phyloP scores from a whole-genome alignment of 2,797 vertebrate species.

The Rhadinocentrus ornatus region DNA sequence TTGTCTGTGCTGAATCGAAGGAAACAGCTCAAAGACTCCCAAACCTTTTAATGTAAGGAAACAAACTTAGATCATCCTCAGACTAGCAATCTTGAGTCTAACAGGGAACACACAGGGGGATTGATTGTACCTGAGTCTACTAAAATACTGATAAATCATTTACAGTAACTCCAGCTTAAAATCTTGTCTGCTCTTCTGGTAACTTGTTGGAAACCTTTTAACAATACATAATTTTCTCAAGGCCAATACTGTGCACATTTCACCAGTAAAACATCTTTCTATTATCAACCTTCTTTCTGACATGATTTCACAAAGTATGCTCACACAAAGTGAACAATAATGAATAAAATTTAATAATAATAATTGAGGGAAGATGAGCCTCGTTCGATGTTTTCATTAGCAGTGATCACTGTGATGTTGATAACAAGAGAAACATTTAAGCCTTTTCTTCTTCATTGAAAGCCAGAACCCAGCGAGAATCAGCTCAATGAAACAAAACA shows the following conservation, averaged over 20 bases:
- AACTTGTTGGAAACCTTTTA: not conserved
- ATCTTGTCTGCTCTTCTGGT: not conserved
- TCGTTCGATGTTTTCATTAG: not conserved
- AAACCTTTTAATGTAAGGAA: not conserved
- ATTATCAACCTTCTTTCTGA: no score
- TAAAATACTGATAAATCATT: conserved; percentile 14
- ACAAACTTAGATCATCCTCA: conserved; percentile 2
- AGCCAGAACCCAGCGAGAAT: conserved; percentile 16
- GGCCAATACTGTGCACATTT: no score
- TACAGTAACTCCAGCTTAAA: not conserved
- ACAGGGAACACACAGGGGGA: not conserved
- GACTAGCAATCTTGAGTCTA: not conserved
- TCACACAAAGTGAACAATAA: no score
- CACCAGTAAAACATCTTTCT: no score
- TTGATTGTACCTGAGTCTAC: not conserved
- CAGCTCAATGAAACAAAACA: conserved; percentile 52
- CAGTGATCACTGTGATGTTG: not conserved
- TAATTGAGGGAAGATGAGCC: not conserved
- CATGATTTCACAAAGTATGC: no score
- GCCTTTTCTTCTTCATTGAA: conserved; percentile 19
- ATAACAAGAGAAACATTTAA: conserved; percentile 19
- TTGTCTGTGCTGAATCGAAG: not conserved
- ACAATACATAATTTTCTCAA: no score
- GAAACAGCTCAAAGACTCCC: not conserved
- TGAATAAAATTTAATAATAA: no score